Percentiles rank a stretch among this genome's conserved stretches.
These are phyloP conservation scores for Sitobion miscanthi DNA, from an alignment of 1,140 invertebrate species.

Conservation along the genomic window DNA sequence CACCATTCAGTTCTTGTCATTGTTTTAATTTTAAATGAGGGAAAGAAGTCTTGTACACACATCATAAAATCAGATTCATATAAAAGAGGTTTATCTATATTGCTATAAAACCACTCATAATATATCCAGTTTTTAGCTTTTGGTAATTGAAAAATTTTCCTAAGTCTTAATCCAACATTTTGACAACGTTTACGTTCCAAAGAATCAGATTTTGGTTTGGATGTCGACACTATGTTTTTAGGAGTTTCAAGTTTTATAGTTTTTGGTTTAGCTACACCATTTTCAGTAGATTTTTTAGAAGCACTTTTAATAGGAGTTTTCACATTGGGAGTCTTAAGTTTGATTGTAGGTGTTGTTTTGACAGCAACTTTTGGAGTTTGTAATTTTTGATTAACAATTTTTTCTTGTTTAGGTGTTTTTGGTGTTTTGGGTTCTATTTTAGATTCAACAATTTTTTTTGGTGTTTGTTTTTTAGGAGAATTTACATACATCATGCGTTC, in stretches of 20 bases:
- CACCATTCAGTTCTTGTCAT: constrained; percentile 94
- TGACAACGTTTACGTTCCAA: constrained; percentile 80
- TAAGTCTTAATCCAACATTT: constrained; percentile 84
- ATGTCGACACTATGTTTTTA: constrained; percentile 58
- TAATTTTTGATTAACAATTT: constrained; percentile 57
- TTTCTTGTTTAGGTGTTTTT: constrained; percentile 54
- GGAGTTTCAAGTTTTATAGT: constrained; percentile 57
- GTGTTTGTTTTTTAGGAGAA: constrained; percentile 53
- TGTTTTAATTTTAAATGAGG: constrained; percentile 84
- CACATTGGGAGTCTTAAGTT: constrained; percentile 60
- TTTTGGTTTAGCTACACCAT: constrained; percentile 42
- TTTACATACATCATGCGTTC: constrained; percentile 49
- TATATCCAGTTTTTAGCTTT: constrained; percentile 99
- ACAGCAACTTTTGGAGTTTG: constrained; percentile 54
- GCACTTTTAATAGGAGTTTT: constrained; percentile 64
- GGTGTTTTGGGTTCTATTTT: constrained; percentile 58
- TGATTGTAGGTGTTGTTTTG: constrained; percentile 59
- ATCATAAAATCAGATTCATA: constrained; percentile 96
- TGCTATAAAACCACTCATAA: constrained; percentile 99
- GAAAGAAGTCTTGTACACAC: constrained; percentile 93
- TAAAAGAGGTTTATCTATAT: constrained; percentile 93
- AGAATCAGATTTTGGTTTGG: constrained; percentile 47
- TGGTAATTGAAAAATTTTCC: constrained; percentile 96
- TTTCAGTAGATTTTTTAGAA: constrained; percentile 37
- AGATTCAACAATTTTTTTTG: constrained; percentile 58